These are phyloP conservation scores for Ataeniobius toweri DNA, from an alignment of 2,797 vertebrate genomes.

Conservation along the genomic window DNA sequence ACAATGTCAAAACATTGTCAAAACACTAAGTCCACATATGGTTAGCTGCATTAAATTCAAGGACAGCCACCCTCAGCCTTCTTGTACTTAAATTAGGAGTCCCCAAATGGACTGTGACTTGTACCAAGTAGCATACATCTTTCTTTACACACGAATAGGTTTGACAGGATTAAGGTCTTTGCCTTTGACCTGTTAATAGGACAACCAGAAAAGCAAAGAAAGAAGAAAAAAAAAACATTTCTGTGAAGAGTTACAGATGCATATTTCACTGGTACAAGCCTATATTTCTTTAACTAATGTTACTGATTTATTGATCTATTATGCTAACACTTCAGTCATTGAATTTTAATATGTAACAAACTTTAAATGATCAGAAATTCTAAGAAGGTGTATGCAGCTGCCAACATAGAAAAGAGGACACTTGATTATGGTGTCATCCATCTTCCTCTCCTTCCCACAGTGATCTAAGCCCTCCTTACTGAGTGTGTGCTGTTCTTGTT, in stretches of 20 bases:
- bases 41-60: constrained; percentile 22
- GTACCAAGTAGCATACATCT: constrained; percentile 16
- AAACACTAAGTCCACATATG: constrained; percentile 34
- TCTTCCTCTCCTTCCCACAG: constrained; percentile 12
- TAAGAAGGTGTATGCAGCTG: constrained; percentile 3
- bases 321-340: background rate
- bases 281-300: background rate
- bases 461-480: background rate
- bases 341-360: background rate
- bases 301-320: background rate
- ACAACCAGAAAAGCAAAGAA: constrained; percentile 15
- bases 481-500: constrained; percentile 12
- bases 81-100: constrained; percentile 6
- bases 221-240: constrained; percentile 1
- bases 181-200: constrained; percentile 4
- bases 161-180: constrained; percentile 22
- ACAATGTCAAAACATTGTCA: constrained; percentile 44
- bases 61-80: background rate
- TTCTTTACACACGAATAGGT: constrained; percentile 24
- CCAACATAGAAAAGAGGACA: constrained; percentile 29
- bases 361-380: background rate
- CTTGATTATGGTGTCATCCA: constrained; percentile 3
- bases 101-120: constrained; percentile 11
- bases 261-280: background rate
- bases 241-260: background rate